Evolutionary conservation across 2,888 invertebrate genomes (phyloP).

Genomic region (Elmis aenea): DNA sequence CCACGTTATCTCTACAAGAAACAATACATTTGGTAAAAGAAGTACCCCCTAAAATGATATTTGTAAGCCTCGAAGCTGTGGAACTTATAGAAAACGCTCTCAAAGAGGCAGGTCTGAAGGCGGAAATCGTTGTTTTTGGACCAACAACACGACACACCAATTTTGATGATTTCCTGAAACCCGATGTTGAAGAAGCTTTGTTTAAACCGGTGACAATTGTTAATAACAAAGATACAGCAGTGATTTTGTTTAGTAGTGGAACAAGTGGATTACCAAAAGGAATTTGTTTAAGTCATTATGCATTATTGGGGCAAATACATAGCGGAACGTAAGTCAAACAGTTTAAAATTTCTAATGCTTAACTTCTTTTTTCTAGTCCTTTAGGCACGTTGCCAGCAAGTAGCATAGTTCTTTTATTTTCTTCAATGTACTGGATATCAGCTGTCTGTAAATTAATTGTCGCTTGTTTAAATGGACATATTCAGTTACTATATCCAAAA

Average conservation of each 20-base stretch:
- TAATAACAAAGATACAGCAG: slow-evolving; percentile 18
- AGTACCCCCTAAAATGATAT: slow-evolving; percentile 25
- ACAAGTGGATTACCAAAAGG: slow-evolving; percentile 41
- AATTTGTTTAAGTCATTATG: slow-evolving; percentile 31
- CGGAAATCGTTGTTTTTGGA: slow-evolving; percentile 25
- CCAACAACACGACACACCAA: slow-evolving; percentile 9
- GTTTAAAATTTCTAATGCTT: background rate
- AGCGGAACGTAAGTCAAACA: background rate
- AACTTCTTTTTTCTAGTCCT: background rate
- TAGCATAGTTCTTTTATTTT: slow-evolving; percentile 18
- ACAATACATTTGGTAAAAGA: slow-evolving; percentile 20
- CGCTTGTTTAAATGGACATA: slow-evolving; percentile 24
- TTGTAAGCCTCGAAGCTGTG: slow-evolving; percentile 20
- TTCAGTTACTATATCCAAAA: slow-evolving; percentile 23
- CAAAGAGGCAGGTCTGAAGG: slow-evolving; percentile 9
- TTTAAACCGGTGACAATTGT: slow-evolving; percentile 17
- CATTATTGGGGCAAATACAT: background rate
- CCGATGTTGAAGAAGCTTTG: slow-evolving; percentile 17
- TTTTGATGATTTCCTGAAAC: slow-evolving; percentile 26
- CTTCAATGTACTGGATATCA: slow-evolving; percentile 36
- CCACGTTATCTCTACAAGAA: slow-evolving; percentile 20
- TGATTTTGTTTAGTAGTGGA: slow-evolving; percentile 31
- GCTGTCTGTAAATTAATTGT: slow-evolving; percentile 20
- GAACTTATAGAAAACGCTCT: slow-evolving; percentile 19
- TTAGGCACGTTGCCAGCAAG: background rate